Percentiles rank a stretch among this genome's conserved stretches.
phyloP scores from a whole-genome alignment of 2,113 vertebrate genomes.

The Heterocephalus glaber region DNA sequence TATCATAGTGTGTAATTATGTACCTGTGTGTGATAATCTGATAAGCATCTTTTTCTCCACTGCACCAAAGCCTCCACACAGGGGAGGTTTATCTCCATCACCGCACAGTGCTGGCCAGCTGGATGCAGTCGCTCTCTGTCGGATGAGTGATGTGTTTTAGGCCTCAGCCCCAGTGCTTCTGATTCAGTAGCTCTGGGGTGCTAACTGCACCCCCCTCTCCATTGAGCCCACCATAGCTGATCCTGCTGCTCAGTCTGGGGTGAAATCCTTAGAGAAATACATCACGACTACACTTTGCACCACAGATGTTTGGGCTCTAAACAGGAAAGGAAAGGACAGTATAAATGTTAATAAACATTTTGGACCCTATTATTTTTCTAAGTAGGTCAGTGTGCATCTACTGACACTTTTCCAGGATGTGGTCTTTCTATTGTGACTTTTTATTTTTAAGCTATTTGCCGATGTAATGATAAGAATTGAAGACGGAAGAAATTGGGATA shows the following conservation, averaged over 20 bases:
- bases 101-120: neutral
- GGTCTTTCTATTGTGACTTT: neutral
- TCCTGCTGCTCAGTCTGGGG: neutral
- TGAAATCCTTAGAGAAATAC: neutral
- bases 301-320: constrained; percentile 49
- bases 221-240: neutral
- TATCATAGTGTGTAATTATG: neutral
- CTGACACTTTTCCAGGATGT: neutral
- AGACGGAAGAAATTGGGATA: neutral
- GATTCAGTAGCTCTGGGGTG: neutral
- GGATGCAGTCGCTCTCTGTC: neutral
- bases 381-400: neutral
- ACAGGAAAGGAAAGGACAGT: constrained; percentile 1
- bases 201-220: neutral
- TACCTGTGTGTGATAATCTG: neutral
- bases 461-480: constrained; percentile 45
- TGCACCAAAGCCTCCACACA: too few species aligned
- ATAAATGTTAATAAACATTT: constrained; percentile 15
- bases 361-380: constrained; percentile 12
- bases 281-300: neutral
- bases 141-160: neutral
- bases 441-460: constrained; percentile 24
- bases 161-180: neutral
- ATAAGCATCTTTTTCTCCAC: neutral
- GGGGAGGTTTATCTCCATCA: too few species aligned